Evolutionary conservation across 1,140 invertebrate genomes (phyloP).

Genomic region (Drosophila willistoni): DNA sequence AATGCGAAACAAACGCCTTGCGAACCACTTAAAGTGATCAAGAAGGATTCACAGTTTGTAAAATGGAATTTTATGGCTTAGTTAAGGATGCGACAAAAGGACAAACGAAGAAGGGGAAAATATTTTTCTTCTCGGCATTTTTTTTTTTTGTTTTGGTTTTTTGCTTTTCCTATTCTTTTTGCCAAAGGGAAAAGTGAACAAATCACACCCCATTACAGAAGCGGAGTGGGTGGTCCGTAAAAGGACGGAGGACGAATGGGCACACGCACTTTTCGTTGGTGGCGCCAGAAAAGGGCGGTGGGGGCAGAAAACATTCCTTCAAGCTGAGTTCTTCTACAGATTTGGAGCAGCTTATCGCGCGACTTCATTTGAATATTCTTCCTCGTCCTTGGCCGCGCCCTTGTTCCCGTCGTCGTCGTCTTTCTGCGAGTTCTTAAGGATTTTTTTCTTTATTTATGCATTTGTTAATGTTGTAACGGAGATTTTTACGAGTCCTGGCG

Average conservation of each 20-base stretch:
- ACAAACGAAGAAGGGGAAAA: constrained; percentile 47
- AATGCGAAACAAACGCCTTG: constrained; percentile 34
- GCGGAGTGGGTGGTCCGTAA: constrained; percentile 2
- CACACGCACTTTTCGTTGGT: constrained; percentile 37
- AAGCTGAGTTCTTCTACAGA: constrained; percentile 63
- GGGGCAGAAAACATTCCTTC: constrained; percentile 48
- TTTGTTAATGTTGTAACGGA: constrained; percentile 82
- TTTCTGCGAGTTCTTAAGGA: constrained; percentile 36
- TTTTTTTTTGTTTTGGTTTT: not conserved
- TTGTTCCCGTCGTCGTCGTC: not conserved
- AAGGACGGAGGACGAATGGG: constrained; percentile 18
- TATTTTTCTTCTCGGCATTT: constrained; percentile 41
- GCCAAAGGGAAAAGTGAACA: constrained; percentile 68
- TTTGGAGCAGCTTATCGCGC: constrained; percentile 81
- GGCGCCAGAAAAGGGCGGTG: not conserved
- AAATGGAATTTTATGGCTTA: constrained; percentile 83
- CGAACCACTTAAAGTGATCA: constrained; percentile 82
- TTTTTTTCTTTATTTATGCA: constrained; percentile 73
- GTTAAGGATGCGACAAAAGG: constrained; percentile 36
- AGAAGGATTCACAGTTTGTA: constrained; percentile 83
- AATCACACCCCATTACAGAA: constrained; percentile 82
- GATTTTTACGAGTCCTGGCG: constrained; percentile 73
- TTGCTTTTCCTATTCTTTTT: not conserved
- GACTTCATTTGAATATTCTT: constrained; percentile 82
- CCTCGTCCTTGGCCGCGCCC: not conserved